These are phyloP conservation scores for Cryptocheilus praepositus DNA, from an alignment of 2,888 invertebrate genomes.

Conservation along the genomic window DNA sequence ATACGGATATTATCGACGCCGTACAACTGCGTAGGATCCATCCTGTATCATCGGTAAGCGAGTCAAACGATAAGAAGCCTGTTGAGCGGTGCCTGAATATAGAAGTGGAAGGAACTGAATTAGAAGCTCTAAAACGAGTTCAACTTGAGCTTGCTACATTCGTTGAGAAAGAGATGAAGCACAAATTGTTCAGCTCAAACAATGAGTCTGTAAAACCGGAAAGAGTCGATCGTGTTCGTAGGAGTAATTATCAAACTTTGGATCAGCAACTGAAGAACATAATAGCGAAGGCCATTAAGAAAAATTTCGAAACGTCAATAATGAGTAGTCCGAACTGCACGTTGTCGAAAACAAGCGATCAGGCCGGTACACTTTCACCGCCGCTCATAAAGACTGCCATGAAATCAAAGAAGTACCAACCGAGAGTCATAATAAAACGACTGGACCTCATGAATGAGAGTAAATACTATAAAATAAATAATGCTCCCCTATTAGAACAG, in stretches of 20 bases:
- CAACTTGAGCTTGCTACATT: constrained; percentile 65
- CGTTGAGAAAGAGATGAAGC: constrained; percentile 64
- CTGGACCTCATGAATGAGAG: constrained; percentile 52
- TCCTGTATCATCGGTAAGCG: constrained; percentile 37
- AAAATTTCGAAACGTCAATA: constrained; percentile 62
- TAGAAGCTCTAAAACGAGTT: constrained; percentile 61
- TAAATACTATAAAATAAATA: constrained; percentile 52
- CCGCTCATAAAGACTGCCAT: constrained; percentile 59
- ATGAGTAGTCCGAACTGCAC: constrained; percentile 22
- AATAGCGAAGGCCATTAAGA: constrained; percentile 66
- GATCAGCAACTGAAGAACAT: constrained; percentile 66
- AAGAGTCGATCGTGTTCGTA: constrained; percentile 14
- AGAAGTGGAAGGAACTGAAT: constrained; percentile 67
- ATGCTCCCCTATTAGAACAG: constrained; percentile 40
- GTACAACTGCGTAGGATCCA: constrained; percentile 65
- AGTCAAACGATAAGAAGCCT: constrained; percentile 48
- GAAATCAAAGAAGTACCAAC: constrained; percentile 65
- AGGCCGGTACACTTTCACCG: constrained; percentile 52
- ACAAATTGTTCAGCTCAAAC: constrained; percentile 39
- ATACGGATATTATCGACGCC: constrained; percentile 69
- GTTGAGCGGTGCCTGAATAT: constrained; percentile 68
- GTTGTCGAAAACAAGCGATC: constrained; percentile 12
- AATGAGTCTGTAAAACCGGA: constrained; percentile 9
- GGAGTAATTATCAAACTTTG: constrained; percentile 43
- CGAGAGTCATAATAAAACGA: constrained; percentile 61